Evolutionary conservation across 2,797 vertebrate species (phyloP).

Genomic region (Anguilla pacifica): DNA sequence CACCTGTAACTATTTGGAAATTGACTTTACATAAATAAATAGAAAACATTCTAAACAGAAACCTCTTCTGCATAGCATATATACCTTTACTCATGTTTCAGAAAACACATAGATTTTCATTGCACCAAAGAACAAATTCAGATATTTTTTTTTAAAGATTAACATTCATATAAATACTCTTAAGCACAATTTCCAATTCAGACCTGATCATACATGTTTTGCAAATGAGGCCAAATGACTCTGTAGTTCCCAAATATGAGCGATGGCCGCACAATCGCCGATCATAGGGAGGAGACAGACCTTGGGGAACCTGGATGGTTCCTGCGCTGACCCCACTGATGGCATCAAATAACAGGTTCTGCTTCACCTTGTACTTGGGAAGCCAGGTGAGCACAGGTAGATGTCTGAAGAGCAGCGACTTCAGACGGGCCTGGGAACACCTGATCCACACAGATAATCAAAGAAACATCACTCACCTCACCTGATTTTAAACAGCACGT

Average conservation of each 20-base stretch:
- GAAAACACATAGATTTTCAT: background rate
- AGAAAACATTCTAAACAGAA: background rate
- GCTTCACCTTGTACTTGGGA: constrained; percentile 85
- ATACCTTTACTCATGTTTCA: no score
- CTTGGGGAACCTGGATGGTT: constrained; percentile 90
- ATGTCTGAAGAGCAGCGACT: constrained; percentile 71
- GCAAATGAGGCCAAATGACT: background rate
- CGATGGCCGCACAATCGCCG: background rate
- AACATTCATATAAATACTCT: no score
- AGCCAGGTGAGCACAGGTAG: constrained; percentile 84
- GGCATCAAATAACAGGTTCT: constrained; percentile 80
- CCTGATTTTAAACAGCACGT: background rate
- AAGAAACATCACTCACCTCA: background rate
- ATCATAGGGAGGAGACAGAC: constrained; percentile 61
- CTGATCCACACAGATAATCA: constrained; percentile 58
- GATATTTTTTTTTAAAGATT: no score
- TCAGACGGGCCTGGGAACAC: constrained; percentile 78
- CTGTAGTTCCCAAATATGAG: background rate
- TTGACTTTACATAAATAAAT: background rate
- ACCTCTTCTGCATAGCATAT: background rate
- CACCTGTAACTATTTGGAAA: no score
- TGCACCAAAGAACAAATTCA: background rate
- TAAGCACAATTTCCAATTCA: background rate
- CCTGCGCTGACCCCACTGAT: constrained; percentile 86
- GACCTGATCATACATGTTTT: background rate